Evolutionary conservation across 2,797 vertebrate species (phyloP).

Genomic region (Channa striata): DNA sequence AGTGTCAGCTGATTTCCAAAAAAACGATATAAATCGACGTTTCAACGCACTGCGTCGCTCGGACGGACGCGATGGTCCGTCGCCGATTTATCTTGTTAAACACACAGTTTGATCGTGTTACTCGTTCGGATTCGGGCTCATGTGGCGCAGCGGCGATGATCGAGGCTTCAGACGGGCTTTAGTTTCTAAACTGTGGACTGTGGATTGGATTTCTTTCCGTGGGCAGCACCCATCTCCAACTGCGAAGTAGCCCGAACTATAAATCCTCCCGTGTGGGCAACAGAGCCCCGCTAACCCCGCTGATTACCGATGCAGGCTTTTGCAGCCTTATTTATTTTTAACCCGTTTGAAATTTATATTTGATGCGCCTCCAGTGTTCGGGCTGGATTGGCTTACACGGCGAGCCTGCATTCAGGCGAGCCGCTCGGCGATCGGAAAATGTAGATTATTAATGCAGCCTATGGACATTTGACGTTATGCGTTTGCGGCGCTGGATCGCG

Average conservation of each 20-base stretch:
- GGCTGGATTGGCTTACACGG: constrained; percentile 73
- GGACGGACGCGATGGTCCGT: neutral
- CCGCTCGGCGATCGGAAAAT: constrained; percentile 36
- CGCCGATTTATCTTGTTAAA: neutral
- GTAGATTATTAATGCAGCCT: neutral
- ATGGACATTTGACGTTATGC: constrained; percentile 22
- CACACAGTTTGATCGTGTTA: neutral
- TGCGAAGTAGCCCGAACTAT: constrained; percentile 39
- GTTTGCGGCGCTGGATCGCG: constrained; percentile 17
- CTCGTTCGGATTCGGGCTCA: neutral
- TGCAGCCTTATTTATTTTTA: constrained; percentile 81
- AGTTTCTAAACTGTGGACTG: constrained; percentile 26
- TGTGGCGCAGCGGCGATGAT: neutral
- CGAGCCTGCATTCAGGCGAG: constrained; percentile 47
- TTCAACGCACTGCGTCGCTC: constrained; percentile 21
- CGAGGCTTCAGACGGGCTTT: neutral
- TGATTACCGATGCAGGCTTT: constrained; percentile 70
- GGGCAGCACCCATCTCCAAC: constrained; percentile 57
- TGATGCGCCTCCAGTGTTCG: constrained; percentile 76
- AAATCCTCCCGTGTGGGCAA: constrained; percentile 58
- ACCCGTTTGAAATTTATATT: constrained; percentile 81
- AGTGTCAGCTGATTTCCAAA: neutral
- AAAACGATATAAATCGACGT: constrained; percentile 4
- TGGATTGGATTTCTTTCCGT: constrained; percentile 45
- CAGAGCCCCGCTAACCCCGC: constrained; percentile 61